Evolutionary conservation across 2,888 invertebrate species (phyloP).

Genomic region (Kryphioiulus occultus): DNA sequence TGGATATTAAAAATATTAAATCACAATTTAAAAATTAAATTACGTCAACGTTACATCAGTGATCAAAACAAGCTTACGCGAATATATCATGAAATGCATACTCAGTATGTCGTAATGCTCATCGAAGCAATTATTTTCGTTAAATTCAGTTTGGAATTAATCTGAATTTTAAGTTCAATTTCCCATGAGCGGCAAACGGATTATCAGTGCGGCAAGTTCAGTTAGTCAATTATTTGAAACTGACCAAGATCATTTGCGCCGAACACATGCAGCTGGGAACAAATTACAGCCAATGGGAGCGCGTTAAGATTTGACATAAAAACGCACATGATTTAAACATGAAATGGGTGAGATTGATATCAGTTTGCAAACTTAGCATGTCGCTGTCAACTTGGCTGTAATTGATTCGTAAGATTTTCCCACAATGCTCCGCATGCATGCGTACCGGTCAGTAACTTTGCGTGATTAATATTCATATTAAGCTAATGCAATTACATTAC

Average conservation of each 20-base stretch:
- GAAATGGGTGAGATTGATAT: not conserved
- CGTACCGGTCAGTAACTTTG: not conserved
- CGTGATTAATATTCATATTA: slow-evolving; percentile 37
- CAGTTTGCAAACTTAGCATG: not conserved
- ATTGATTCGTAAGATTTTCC: slow-evolving; percentile 40
- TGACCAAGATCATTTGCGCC: not conserved
- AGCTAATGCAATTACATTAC: slow-evolving; percentile 39
- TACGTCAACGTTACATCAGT: too few relatives aligned
- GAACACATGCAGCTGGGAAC: not conserved
- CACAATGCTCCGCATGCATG: not conserved
- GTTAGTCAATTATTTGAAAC: not conserved
- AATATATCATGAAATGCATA: too few relatives aligned
- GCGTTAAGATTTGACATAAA: not conserved
- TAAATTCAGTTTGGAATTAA: not conserved
- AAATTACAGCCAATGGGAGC: not conserved
- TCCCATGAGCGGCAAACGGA: not conserved
- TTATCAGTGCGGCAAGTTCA: not conserved
- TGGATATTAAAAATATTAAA: too few relatives aligned
- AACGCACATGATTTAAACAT: not conserved
- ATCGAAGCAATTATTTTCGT: not conserved
- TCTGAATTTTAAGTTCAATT: not conserved
- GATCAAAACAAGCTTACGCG: too few relatives aligned
- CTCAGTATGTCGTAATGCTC: not conserved
- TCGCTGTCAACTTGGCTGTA: not conserved
- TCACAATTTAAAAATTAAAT: too few relatives aligned